phyloP scores from a whole-genome alignment of 2,888 invertebrate species.

The Epistrophe grossulariae region DNA sequence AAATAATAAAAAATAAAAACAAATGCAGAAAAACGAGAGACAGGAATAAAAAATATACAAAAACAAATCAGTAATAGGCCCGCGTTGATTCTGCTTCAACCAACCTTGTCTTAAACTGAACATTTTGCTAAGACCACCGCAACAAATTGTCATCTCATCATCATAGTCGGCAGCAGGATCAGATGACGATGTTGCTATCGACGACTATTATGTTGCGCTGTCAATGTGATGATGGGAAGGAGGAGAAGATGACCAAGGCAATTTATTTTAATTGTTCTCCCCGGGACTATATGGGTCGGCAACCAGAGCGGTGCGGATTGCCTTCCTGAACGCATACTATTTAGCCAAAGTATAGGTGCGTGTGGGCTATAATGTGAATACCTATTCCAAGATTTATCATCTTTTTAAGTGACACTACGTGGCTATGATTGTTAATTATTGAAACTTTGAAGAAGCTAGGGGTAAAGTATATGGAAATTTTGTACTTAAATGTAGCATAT shows the following conservation, averaged over 20 bases:
- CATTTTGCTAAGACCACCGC: constrained; percentile 57
- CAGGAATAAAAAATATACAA: constrained; percentile 32
- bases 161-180: constrained; percentile 61
- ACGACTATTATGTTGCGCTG: constrained; percentile 59
- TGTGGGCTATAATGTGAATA: constrained; percentile 47
- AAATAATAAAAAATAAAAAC: constrained; percentile 45
- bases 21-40: constrained; percentile 38
- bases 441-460: constrained; percentile 27
- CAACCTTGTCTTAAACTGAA: constrained; percentile 50
- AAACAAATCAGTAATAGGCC: constrained; percentile 59
- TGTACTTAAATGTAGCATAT: constrained; percentile 44
- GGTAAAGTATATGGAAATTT: constrained; percentile 44
- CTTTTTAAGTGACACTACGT: constrained; percentile 61
- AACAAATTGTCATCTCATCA: constrained; percentile 70
- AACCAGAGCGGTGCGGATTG: background rate
- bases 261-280: constrained; percentile 68
- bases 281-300: constrained; percentile 68
- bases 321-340: constrained; percentile 30
- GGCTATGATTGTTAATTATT: constrained; percentile 63
- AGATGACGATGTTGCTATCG: constrained; percentile 68
- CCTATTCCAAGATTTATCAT: constrained; percentile 64
- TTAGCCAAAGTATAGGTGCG: constrained; percentile 24
- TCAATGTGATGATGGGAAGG: constrained; percentile 45
- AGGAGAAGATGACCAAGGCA: constrained; percentile 36
- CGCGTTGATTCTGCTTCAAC: constrained; percentile 42